Conservation (phyloP, 2,113 vertebrate species). For the Ammodytes dubius region DNA sequence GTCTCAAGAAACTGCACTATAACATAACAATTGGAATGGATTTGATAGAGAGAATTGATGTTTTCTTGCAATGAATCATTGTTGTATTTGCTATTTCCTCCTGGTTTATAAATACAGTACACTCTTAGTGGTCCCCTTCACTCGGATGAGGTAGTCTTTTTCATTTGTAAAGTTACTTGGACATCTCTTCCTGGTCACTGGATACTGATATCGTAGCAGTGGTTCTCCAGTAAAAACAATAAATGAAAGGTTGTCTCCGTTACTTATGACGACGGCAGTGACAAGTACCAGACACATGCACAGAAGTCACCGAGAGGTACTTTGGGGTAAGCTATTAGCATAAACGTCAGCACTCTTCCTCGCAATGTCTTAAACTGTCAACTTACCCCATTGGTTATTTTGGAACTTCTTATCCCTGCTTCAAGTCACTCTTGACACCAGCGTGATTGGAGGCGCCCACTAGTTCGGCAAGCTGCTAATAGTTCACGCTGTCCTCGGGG, state of each 20-base stretch:
- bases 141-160: conserved; percentile 32
- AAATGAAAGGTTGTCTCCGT: conserved; percentile 72
- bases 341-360: conserved; percentile 59
- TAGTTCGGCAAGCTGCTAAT: conserved; percentile 56
- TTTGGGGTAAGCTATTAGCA: conserved; percentile 61
- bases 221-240: conserved; percentile 58
- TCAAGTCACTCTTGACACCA: conserved; percentile 56
- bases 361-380: conserved; percentile 61
- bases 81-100: conserved; percentile 33
- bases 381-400: conserved; percentile 79
- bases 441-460: conserved; percentile 53
- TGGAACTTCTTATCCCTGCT: conserved; percentile 70
- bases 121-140: background rate
- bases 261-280: conserved; percentile 41
- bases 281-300: conserved; percentile 70
- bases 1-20: conserved; percentile 8
- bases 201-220: conserved; percentile 54
- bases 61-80: conserved; percentile 29
- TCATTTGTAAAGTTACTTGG: conserved; percentile 46
- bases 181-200: conserved; percentile 67
- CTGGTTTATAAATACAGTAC: conserved; percentile 13
- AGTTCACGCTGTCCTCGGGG: conserved; percentile 60
- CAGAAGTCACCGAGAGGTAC: conserved; percentile 62
- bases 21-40: background rate
- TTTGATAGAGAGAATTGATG: background rate